These are phyloP conservation scores for Anhinga rufa DNA, from an alignment of 2,113 vertebrate genomes.

Conservation along the genomic window DNA sequence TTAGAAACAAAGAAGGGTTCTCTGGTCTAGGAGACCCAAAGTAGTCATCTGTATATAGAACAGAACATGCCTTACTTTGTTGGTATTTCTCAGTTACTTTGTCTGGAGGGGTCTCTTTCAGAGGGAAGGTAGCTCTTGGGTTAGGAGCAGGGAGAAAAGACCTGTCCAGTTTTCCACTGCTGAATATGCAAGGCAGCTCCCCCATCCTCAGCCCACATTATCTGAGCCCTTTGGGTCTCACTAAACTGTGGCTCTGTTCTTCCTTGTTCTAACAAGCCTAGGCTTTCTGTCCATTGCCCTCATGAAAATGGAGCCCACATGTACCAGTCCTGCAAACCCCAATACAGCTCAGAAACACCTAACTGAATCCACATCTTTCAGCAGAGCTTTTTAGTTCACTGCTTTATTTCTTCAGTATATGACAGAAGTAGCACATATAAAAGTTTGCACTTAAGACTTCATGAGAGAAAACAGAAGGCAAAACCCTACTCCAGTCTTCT, in stretches of 20 bases:
- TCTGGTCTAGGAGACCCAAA: neutral
- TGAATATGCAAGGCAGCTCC: neutral
- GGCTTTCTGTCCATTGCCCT: neutral
- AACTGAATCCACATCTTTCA: neutral
- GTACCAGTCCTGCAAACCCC: neutral
- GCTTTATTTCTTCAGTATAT: neutral
- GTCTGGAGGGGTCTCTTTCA: neutral
- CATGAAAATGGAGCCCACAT: neutral
- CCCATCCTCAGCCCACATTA: neutral
- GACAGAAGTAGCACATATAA: neutral
- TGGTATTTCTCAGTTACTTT: neutral
- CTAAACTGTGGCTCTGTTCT: neutral
- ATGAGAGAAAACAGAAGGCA: neutral
- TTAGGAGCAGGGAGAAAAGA: neutral
- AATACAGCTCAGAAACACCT: neutral
- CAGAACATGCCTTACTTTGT: neutral
- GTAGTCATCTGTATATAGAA: neutral
- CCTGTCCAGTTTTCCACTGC: neutral
- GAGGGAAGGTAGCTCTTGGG: neutral
- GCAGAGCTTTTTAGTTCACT: neutral
- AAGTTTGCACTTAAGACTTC: neutral
- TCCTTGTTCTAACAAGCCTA: neutral
- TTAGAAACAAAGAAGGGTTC: neutral
- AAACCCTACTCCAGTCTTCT: neutral
- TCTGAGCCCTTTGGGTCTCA: neutral